Evolutionary conservation across 2,113 vertebrate species (phyloP).

Genomic region (Eulacestoma nigropectus): DNA sequence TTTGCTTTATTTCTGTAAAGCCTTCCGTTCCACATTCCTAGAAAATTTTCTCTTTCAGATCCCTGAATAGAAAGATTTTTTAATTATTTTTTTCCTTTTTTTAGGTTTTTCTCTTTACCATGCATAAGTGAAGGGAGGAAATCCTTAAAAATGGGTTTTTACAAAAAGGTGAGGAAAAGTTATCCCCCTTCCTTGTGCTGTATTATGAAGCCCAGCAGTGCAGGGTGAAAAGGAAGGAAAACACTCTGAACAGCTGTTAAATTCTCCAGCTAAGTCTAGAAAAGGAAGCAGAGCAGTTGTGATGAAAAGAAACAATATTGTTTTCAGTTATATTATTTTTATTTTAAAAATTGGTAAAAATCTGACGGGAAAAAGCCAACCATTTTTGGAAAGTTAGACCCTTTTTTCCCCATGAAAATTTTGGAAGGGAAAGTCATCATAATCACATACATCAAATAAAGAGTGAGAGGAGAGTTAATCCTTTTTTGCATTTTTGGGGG

Average conservation of each 20-base stretch:
- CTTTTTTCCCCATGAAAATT: constrained; percentile 42
- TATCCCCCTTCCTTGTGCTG: background rate
- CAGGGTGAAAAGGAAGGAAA: constrained; percentile 5
- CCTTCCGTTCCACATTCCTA: background rate
- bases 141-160: background rate
- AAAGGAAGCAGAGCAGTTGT: constrained; percentile 40
- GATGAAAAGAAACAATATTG: constrained; percentile 11
- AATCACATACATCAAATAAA: constrained; percentile 43
- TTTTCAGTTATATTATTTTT: background rate
- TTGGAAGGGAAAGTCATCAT: constrained; percentile 41
- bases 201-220: background rate
- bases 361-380: background rate
- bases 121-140: background rate
- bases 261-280: constrained; percentile 10
- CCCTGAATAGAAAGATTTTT: background rate
- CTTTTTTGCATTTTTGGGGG: constrained; percentile 27
- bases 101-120: background rate
- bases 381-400: constrained; percentile 52
- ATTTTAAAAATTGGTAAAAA: constrained; percentile 22
- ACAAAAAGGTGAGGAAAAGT: background rate
- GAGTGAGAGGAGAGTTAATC: background rate
- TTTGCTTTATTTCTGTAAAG: constrained; percentile 43
- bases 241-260: constrained; percentile 31
- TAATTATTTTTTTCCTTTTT: background rate
- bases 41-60: background rate